Evolutionary conservation across 2,888 invertebrate species (phyloP), one percentile per base, ranked within the genome.

Genomic region (Oscheius sp.): DNA sequence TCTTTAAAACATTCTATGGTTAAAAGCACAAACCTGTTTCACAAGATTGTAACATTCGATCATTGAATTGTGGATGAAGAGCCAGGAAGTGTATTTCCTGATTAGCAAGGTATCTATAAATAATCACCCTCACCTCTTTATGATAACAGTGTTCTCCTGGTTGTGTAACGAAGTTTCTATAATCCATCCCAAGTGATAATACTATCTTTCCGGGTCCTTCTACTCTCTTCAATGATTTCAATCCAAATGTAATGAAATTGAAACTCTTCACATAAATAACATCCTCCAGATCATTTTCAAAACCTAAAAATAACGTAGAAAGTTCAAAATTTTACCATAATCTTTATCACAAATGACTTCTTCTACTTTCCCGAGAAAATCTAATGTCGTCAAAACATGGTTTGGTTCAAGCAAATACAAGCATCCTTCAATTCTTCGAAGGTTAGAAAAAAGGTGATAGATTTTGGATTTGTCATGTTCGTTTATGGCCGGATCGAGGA

Each of bases 191-290:
- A 20, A 47, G 24, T 24, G 14, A 20, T 20, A 47, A 9, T 5
- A 47, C 22, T 30, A 51, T 32, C 14, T 51, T 30, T n/a, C 51
- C 51, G 8, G 51, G 51, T 22, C 51, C 51, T 9, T 14, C 20
- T n/a, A 51, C 51, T 14, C 32, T 28, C n/a, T 30, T 51, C 51
- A 51, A 26, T 8, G 51, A 51, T 14, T 30, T 51, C 30, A 51
- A 32, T 2, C 51, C 51, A 8, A 51, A 17, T 5, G 28, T 26
- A 5, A 8, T 28, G 4, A 51, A 51, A 3, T 51, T 51, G n/a
- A 30, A 28, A 9, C 9, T 20, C 3, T 28, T 8, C 17, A 51
- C 20, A 4, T 51, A 14, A 20, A 51, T 51, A 12, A 51, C 51
- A 51, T 51, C n/a, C n/a, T n/a, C 28, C 8, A 5, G 2, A 14